Evolutionary conservation across 2,797 vertebrate species (phyloP), one percentile per base, ranked within the genome.

Genomic region (Neosilurus mollespiculum): DNA sequence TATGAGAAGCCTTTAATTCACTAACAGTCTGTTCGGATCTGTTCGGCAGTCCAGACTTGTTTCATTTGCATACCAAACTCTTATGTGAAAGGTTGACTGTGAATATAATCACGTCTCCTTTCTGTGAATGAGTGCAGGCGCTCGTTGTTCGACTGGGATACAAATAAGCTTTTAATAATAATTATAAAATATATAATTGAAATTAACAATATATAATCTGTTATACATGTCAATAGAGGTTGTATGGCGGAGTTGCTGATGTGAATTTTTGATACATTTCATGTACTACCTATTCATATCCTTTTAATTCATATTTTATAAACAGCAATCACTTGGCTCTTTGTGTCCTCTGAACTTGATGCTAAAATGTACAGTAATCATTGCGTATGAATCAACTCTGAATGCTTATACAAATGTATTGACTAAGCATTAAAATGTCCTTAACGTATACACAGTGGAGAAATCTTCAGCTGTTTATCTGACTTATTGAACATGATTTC

Each of bases 11-110:
- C 53, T 15, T 78, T 34, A 43, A 65, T 51, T 80, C 69, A 5
- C 5, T 34, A 84, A 92, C 49, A 12, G 79, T 58, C 85, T 85
- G 91, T 91, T 93, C 37, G 6, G 6, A 43, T 6, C n/a, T n/a
- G n/a, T 30, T n/a, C 37, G 26, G n/a, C 4, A 12, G 15, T 64
- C 14, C n/a, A 53, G 61, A 64, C 18, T 26, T 49, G 22, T 76
- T 86, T 72, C 80, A 20, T 82, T 85, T 84, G 87, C 89, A 90
- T 71, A 89, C 86, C 72, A 2, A 76, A 11, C 78, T 70, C 86
- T 84, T 83, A 83, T 34, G 34, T 30, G 58, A 78, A 76, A n/a
- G 18, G 49, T 51, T 20, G 53, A 71, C 62, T 51, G 34, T 64
- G 62, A 26, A 51, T 61, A 56, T 9, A 24, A 53, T 73, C n/a